Evolutionary conservation across 2,113 vertebrate species (phyloP).

Genomic region (Salvelinus sp.): DNA sequence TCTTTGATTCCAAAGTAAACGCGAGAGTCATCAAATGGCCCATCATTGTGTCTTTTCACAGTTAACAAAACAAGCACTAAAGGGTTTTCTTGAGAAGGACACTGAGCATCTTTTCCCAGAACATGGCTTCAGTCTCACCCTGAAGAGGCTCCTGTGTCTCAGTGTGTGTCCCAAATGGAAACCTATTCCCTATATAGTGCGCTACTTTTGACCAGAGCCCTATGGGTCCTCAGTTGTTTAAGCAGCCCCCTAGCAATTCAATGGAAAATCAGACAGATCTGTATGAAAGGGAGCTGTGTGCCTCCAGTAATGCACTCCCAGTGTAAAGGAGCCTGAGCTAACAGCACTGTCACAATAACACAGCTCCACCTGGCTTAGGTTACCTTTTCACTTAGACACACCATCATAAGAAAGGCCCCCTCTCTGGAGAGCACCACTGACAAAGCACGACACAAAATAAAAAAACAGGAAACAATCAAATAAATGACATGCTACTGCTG

Average conservation of each 20-base stretch:
- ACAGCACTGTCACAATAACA: conserved; percentile 8
- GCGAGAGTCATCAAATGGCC: background rate
- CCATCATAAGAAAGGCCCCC: conserved; percentile 4
- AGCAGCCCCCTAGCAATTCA: background rate
- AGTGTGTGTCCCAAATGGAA: background rate
- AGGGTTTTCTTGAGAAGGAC: background rate
- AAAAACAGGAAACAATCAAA: conserved; percentile 6
- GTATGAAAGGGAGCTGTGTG: background rate
- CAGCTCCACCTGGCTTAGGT: conserved; percentile 13
- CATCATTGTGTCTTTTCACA: background rate
- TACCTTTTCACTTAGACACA: conserved; percentile 19
- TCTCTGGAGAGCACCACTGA: conserved; percentile 2
- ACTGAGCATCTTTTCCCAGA: background rate
- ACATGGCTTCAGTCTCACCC: background rate
- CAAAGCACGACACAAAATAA: conserved; percentile 1
- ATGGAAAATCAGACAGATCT: conserved; percentile 27
- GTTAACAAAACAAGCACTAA: background rate
- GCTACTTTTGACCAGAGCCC: too few species aligned
- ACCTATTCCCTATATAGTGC: too few species aligned
- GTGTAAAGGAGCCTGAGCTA: conserved; percentile 1
- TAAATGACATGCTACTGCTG: background rate
- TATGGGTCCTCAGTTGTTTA: background rate
- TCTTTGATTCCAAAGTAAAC: background rate
- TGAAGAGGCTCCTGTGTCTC: background rate
- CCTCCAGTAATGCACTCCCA: background rate